Base-by-base conservation (phyloP, 2,113 vertebrate species). In the Clarias macrocephalus region DNA sequence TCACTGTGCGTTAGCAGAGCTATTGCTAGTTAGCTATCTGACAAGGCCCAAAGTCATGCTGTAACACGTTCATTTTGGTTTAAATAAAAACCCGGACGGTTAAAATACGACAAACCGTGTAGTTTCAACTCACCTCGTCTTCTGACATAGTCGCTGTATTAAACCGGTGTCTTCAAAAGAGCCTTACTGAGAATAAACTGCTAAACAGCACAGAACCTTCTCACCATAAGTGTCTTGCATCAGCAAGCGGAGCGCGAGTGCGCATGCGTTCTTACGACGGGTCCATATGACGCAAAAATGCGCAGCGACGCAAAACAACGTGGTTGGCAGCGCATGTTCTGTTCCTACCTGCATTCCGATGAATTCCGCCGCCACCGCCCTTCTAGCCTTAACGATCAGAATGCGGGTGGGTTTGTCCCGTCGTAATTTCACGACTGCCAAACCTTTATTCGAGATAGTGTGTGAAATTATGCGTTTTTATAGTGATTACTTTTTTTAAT, bases 111-210 rank as follows among this genome's bases (percentile, higher is more conserved):
- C 11, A 15, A 52, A 66, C 30, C 37, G 21, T 33, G 16, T 25
- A 13, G 18, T 23, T 75, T 75, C 9, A 9, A 65, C 91, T 89
- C 60, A 96, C 95, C 94, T 96, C 95, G 92, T 96, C 95, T 92
- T 95, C 95, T 81, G 95, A 96, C 95, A 96, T 96, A 89, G 90
- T 93, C 90, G 90, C 87, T 80, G 57, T 80, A n/a, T 25, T 10
- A 33, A 59, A 62, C 5, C 23, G 16, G 21, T 5, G 16, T 60
- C 42, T 75, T 19, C 76, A 8, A 28, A 66, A 0, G 0, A 82
- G 19, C 52, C 68, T 75, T 54, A 63, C 33, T 62, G 12, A 25
- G 23, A 75, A 59, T 9, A 65, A 21, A 21, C 83, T 77, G 84
- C 90, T 89, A 63, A 48, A 72, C 82, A 73, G 68, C 30, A 57